Evolutionary conservation across 2,113 vertebrate genomes (phyloP).

Genomic region (Centrocercus urophasianus): DNA sequence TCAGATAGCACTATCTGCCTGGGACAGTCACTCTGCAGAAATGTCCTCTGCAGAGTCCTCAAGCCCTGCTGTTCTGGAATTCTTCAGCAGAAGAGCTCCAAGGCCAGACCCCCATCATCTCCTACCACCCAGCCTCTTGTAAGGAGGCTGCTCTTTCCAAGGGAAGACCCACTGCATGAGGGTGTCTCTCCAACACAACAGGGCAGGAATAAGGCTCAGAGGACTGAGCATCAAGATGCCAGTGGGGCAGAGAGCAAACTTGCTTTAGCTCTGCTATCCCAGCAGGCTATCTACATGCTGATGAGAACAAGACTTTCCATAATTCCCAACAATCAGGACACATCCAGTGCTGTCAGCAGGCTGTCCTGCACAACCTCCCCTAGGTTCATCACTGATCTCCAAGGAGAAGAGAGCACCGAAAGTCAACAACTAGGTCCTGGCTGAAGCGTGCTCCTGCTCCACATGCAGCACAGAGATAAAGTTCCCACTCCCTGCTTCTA

Average conservation of each 20-base stretch:
- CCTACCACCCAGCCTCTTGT: not conserved
- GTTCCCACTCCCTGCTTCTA: not conserved
- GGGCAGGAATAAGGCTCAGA: not conserved
- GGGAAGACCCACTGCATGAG: not conserved
- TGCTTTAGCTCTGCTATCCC: not conserved
- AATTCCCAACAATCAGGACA: not conserved
- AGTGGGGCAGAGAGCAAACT: accelerated
- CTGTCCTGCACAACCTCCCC: not conserved
- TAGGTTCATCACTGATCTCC: not conserved
- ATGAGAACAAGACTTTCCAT: not conserved
- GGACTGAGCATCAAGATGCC: not conserved
- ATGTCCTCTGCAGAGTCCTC: not conserved
- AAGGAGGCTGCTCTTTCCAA: accelerated
- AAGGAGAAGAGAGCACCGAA: not conserved
- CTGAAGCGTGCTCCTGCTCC: not conserved
- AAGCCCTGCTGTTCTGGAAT: not conserved
- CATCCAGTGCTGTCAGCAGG: not conserved
- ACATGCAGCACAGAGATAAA: not conserved
- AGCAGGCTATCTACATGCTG: not conserved
- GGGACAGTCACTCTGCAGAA: not conserved
- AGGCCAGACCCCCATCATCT: not conserved
- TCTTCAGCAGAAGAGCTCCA: not conserved
- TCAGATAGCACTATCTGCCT: not conserved
- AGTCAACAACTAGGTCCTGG: not conserved
- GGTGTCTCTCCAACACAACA: not conserved